Base-by-base conservation (phyloP, 2,113 vertebrate species). In the Jaculus jaculus region DNA sequence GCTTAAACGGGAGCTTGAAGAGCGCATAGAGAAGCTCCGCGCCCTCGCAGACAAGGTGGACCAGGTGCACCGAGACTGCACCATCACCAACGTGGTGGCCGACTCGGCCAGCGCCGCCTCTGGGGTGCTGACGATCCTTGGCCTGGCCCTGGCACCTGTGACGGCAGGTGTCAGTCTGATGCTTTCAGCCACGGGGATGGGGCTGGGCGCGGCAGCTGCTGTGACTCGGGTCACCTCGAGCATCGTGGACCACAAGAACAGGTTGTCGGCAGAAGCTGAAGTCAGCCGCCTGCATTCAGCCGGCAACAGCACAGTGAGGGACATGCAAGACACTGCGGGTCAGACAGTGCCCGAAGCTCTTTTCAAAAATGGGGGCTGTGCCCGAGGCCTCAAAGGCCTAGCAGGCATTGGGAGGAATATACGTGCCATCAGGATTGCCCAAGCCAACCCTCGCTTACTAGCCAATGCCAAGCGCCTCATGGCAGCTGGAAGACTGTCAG, bases 261-360 rank as follows among this genome's bases (percentile, higher is more conserved):
- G 5, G 20, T 2, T 2, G 28, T 66, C 81, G 30, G 81, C 81
- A 13, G 39, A 83, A 68, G 61, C 26, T n/a, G 20, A 84, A 84
- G 81, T 63, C 39, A 68, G 39, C 17, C 32, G 18, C 16, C 63
- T 84, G 28, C 2, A 68, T 28, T 24, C 81, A 32, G n/a, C 63
- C 39, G 23, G 30, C 34, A 68, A 47, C 37, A 34, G 68, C 6
- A 0, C 1, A 10, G 3, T 0, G n/a, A 0, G 87, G 9, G 15
- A 0, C 0, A 0, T 34, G 0, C 0, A 0, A 3, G 6, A 18
- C 4, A 0, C 1, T 75, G 3, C 72, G 2, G 0, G 0, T 13
- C 0, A 24, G 1, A 11, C 0, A 0, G 0, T 0, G 2, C 0
- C 28, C n/a, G 0, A 16, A 17, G 0, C 81, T 10, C 0, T 0